phyloP scores from a whole-genome alignment of 2,888 invertebrate species.

The Sturmia bella region DNA sequence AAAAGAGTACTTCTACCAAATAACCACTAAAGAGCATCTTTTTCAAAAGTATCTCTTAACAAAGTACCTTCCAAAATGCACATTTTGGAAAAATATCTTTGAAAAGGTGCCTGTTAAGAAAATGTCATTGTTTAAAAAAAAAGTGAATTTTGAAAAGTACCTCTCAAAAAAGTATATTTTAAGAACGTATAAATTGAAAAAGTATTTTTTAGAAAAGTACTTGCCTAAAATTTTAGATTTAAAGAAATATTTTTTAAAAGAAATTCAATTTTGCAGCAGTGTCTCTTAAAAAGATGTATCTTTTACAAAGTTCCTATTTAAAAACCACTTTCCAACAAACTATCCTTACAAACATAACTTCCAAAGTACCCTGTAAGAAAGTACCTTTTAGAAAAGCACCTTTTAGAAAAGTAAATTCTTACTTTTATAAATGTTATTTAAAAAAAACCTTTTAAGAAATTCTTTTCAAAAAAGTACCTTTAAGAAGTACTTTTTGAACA shows the following conservation, averaged over 20 bases:
- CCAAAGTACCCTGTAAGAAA: not conserved
- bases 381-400: not conserved
- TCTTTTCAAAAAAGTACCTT: not conserved
- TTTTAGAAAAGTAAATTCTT: not conserved
- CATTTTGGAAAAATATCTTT: not conserved
- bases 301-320: not conserved
- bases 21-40: no score
- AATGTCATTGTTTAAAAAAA: no score
- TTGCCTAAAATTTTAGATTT: not conserved
- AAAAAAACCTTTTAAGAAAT: no score
- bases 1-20: not conserved
- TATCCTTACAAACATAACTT: not conserved
- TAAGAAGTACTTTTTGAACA: not conserved
- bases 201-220: not conserved
- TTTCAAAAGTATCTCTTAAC: no score
- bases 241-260: not conserved
- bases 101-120: no score
- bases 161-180: not conserved
- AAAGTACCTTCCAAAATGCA: no score
- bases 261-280: not conserved
- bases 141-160: not conserved
- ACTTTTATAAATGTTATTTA: no score
- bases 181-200: not conserved
- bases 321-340: not conserved
- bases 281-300: not conserved